Evolutionary conservation across 2,888 invertebrate species (phyloP).

Genomic region (Rotaria macrura): DNA sequence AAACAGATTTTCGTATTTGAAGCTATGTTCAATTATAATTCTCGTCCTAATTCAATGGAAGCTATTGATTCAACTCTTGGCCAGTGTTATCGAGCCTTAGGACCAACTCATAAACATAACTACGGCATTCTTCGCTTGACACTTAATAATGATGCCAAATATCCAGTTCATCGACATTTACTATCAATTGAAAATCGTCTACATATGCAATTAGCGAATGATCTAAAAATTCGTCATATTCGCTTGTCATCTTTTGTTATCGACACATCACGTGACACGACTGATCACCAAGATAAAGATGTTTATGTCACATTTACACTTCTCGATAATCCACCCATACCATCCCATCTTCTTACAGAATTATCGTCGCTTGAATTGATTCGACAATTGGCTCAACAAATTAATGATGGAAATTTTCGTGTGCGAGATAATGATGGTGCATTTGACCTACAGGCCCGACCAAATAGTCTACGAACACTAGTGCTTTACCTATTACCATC

Average conservation of each 20-base stretch:
- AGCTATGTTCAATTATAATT: not conserved
- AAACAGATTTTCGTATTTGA: no score
- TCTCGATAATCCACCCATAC: not conserved
- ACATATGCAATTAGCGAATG: not conserved
- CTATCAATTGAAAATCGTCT: not conserved
- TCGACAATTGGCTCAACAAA: not conserved
- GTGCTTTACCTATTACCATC: not conserved
- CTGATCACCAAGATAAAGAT: not conserved
- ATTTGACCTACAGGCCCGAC: not conserved
- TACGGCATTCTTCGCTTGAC: not conserved
- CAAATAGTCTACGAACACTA: not conserved
- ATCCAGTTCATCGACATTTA: not conserved
- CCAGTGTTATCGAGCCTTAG: not conserved
- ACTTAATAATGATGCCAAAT: not conserved
- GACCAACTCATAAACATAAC: not conserved
- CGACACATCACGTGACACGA: not conserved
- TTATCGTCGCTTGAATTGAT: not conserved
- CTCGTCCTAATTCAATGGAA: not conserved
- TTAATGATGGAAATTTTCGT: not conserved
- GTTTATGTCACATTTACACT: slow-evolving; percentile 4
- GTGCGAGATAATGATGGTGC: not conserved
- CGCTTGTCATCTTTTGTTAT: not conserved
- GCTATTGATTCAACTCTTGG: not conserved
- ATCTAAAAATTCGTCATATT: not conserved
- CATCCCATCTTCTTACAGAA: not conserved